Base-by-base conservation (phyloP, 2,888 invertebrate species). In the Euplexia lucipara region DNA sequence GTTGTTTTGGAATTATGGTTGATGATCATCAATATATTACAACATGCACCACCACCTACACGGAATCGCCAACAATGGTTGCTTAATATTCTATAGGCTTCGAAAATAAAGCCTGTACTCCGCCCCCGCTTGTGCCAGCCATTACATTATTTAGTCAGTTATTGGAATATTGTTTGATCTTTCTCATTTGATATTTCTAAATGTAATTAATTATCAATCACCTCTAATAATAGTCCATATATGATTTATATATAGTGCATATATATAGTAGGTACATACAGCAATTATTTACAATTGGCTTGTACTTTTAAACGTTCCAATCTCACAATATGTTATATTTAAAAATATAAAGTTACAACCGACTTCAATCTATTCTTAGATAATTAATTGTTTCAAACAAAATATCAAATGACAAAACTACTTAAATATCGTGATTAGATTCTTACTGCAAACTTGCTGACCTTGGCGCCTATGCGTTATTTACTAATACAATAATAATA, bases 401-500 rank as follows among this genome's bases (percentile, higher is more conserved):
- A 64, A 71, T 42, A 49, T 51, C 37, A 49, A 67, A 65, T 53
- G 9, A 37, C 39, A 37, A 49, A 58, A 53, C 22, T 41, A 48
- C 42, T 51, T 48, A 65, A 63, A 64, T 60, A 69, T 59, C 60
- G 41, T 51, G 57, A 54, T 42, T 42, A 48, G 34, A 77, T 74
- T 63, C 49, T 44, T 58, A 59, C n/a, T 61, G 26, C 49, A 62
- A 61, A 66, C 62, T 59, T 44, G 69, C 8, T 47, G 66, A 71
- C 78, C 78, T 78, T 78, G 75, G 16, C 18, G 60, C 68, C 70
- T 75, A 53, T 75, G 48, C 47, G 41, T 66, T 69, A 60, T 68
- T 70, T 52, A 76, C 75, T 44, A 71, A 58, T 42, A 68, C 22
- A 47, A 56, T 64, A 62, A 49, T 51, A n/a, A n/a, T 26, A 26